Evolutionary conservation across 2,888 invertebrate genomes (phyloP).

Genomic region (Pyrochroa serraticornis): DNA sequence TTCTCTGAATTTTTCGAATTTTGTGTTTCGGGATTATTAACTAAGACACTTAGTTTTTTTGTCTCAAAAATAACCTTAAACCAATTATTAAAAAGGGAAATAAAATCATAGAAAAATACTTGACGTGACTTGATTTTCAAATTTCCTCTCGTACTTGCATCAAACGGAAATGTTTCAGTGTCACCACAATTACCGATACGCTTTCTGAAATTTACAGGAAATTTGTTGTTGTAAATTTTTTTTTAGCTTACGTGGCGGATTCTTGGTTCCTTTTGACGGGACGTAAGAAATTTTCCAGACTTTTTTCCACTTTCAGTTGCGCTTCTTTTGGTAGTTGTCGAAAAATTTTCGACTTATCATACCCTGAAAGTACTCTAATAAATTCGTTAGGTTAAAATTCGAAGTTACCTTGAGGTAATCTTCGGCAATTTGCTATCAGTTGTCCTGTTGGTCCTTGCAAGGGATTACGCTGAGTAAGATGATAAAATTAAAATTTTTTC

Average conservation of each 20-base stretch:
- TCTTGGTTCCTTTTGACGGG: constrained; percentile 5
- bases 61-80: constrained; percentile 72
- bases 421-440: too few species aligned
- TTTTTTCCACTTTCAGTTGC: constrained; percentile 2
- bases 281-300: constrained; percentile 9
- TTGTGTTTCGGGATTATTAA: constrained; percentile 69
- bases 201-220: constrained; percentile 17
- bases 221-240: constrained; percentile 21
- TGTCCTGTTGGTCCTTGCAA: too few species aligned
- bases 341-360: background rate
- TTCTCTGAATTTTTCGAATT: constrained; percentile 44
- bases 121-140: constrained; percentile 73
- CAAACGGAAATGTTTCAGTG: constrained; percentile 65
- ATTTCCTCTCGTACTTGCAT: constrained; percentile 71
- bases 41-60: constrained; percentile 70
- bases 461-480: too few species aligned
- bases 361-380: background rate
- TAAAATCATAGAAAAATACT: constrained; percentile 52
- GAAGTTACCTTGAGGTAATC: too few species aligned
- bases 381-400: too few species aligned
- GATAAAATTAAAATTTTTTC: too few species aligned
- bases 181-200: constrained; percentile 28
- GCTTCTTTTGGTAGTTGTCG: background rate
- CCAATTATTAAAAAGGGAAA: background rate
- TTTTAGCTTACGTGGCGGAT: constrained; percentile 3